phyloP scores from a whole-genome alignment of 2,888 invertebrate species.

The Cosmia trapezina region DNA sequence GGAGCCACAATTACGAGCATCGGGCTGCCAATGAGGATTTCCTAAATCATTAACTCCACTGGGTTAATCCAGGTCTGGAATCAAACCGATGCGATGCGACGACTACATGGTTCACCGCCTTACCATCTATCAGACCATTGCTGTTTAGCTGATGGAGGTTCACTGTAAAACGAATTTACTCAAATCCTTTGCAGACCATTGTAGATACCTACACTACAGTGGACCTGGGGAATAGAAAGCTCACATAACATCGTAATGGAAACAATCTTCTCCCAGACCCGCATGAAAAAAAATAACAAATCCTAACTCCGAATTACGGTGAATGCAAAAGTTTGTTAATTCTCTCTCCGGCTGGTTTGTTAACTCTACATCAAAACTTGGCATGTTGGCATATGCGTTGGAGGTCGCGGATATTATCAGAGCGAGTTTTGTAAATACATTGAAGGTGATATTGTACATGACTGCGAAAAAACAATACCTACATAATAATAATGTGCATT shows the following conservation, averaged over 20 bases:
- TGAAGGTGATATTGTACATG: constrained; percentile 35
- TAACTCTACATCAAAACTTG: constrained; percentile 48
- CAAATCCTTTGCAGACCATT: neutral
- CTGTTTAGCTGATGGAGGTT: neutral
- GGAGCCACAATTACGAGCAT: constrained; percentile 30
- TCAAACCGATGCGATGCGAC: constrained; percentile 28
- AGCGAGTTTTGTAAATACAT: constrained; percentile 36
- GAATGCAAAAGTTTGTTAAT: constrained; percentile 47
- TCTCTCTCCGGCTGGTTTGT: constrained; percentile 17
- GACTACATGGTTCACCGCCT: constrained; percentile 7
- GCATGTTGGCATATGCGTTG: constrained; percentile 31
- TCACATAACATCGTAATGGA: constrained; percentile 6
- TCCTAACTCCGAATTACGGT: constrained; percentile 18
- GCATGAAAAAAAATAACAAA: constrained; percentile 14
- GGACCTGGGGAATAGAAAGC: neutral
- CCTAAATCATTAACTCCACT: constrained; percentile 41
- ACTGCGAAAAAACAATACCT: constrained; percentile 42
- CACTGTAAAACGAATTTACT: neutral
- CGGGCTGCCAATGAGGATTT: constrained; percentile 41
- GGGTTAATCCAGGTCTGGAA: constrained; percentile 40
- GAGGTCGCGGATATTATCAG: constrained; percentile 31
- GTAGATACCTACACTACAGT: neutral
- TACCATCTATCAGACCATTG: constrained; percentile 8
- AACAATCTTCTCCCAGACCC: constrained; percentile 23
- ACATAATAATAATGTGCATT: constrained; percentile 60